phyloP scores from a whole-genome alignment of 2,113 vertebrate species.

The Oreotrochilus melanogaster region DNA sequence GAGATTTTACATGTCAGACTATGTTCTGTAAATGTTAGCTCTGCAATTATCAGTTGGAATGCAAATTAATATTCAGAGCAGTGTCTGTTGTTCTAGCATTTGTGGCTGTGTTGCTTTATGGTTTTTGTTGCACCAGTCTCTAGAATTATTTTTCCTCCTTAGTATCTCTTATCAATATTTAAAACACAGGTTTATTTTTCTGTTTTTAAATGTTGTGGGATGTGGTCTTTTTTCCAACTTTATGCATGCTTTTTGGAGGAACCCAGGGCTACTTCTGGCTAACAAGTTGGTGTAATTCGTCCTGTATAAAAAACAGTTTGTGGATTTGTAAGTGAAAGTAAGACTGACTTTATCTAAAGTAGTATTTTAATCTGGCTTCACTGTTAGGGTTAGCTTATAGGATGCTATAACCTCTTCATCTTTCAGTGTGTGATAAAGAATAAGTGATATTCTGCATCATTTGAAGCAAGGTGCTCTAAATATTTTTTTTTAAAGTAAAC shows the following conservation, averaged over 20 bases:
- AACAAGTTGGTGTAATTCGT: background rate
- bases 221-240: background rate
- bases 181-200: background rate
- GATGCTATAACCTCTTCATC: background rate
- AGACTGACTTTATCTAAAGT: background rate
- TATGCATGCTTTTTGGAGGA: background rate
- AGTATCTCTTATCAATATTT: background rate
- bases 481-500: background rate
- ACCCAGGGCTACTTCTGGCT: background rate
- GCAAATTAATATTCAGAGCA: slow-evolving; percentile 50
- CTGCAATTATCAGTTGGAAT: slow-evolving; percentile 48
- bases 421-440: background rate
- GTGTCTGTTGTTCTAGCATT: background rate
- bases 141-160: background rate
- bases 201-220: background rate
- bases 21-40: slow-evolving; percentile 19
- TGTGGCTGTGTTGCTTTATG: background rate
- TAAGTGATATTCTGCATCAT: background rate
- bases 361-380: background rate
- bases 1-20: slow-evolving; percentile 27
- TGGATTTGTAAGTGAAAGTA: background rate
- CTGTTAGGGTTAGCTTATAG: background rate
- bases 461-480: background rate
- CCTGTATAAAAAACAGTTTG: background rate
- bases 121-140: background rate